These are phyloP conservation scores for Diarsia mendica DNA, from an alignment of 2,888 invertebrate species.

Conservation along the genomic window DNA sequence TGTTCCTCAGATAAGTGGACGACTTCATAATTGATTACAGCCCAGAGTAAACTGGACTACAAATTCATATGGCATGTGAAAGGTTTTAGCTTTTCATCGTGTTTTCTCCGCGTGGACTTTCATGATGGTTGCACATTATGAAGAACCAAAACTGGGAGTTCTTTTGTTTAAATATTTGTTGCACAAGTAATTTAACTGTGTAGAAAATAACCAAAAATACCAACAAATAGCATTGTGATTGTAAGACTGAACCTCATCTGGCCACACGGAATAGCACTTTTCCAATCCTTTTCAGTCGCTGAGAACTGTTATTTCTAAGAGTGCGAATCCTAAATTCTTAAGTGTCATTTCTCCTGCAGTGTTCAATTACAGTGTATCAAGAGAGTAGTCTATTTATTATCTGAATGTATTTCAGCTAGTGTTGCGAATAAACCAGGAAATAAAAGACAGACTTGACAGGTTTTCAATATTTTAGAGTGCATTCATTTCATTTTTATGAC, in stretches of 20 bases:
- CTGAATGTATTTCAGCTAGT: background rate
- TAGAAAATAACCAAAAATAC: background rate
- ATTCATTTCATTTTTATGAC: conserved; percentile 16
- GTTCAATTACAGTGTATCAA: background rate
- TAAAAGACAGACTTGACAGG: conserved; percentile 17
- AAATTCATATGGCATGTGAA: background rate
- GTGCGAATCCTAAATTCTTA: background rate
- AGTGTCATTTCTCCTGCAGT: background rate
- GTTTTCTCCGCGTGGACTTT: background rate
- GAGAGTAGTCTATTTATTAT: background rate
- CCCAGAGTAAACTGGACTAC: background rate
- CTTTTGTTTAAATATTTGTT: background rate
- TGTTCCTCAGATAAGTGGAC: conserved; percentile 1
- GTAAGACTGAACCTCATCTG: too few relatives aligned
- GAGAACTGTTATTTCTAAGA: too few relatives aligned
- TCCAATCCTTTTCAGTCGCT: too few relatives aligned
- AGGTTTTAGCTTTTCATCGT: background rate
- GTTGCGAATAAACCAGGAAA: background rate
- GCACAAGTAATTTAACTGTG: background rate
- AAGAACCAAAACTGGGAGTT: background rate
- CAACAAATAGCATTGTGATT: background rate
- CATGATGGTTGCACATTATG: background rate
- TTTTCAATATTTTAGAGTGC: conserved; percentile 42
- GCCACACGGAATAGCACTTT: too few relatives aligned
- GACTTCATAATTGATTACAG: background rate